Evolutionary conservation across 2,888 invertebrate genomes (phyloP).

Genomic region (Ophion ellenae): DNA sequence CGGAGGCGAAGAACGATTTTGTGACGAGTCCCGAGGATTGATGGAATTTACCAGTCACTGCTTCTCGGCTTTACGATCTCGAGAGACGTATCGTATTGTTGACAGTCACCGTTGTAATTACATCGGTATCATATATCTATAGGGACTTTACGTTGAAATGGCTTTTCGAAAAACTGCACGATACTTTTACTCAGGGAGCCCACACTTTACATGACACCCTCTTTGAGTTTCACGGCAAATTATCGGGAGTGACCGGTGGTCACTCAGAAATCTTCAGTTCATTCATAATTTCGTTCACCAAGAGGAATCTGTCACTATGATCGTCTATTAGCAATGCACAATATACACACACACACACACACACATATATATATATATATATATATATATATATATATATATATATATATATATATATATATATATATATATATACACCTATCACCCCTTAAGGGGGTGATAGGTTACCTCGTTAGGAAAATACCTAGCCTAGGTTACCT

Average conservation of each 20-base stretch:
- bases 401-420: too few relatives aligned
- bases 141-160: background rate
- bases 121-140: conserved; percentile 19
- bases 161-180: conserved; percentile 12
- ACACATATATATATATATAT: too few relatives aligned
- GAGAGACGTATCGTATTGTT: conserved; percentile 58
- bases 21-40: conserved; percentile 55
- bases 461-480: too few relatives aligned
- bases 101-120: conserved; percentile 64
- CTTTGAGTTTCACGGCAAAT: conserved; percentile 43
- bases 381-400: background rate
- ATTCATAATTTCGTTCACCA: conserved; percentile 52
- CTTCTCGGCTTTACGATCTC: conserved; percentile 27
- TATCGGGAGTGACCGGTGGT: conserved; percentile 39
- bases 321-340: conserved; percentile 7
- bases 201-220: conserved; percentile 1
- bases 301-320: conserved; percentile 1
- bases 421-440: background rate
- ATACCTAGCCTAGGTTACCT: too few relatives aligned
- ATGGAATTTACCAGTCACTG: conserved; percentile 46
- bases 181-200: conserved; percentile 19
- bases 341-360: background rate
- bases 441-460: too few relatives aligned
- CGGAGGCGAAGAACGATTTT: conserved; percentile 41
- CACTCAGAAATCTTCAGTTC: conserved; percentile 17